A percentile compares a stretch with the other conserved stretches of the same genome.
phyloP scores from a whole-genome alignment of 2,113 vertebrate genomes.

The Boleophthalmus pectinirostris region DNA sequence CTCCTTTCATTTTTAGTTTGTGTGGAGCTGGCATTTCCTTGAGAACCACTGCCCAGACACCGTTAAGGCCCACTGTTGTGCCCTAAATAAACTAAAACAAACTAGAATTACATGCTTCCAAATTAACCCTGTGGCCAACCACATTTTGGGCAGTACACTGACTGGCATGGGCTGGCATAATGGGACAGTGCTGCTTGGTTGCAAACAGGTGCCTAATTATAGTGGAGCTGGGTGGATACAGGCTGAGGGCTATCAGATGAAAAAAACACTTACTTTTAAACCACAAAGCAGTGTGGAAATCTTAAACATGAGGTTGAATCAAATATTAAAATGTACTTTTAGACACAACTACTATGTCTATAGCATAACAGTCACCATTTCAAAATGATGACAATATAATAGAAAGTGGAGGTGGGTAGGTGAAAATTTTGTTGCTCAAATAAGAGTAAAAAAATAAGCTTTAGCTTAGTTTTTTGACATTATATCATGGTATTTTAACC shows the following conservation, averaged over 20 bases:
- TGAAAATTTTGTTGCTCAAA: too few species aligned
- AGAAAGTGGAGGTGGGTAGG: neutral
- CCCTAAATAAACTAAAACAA: slow-evolving; percentile 63
- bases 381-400: too few species aligned
- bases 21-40: slow-evolving; percentile 15
- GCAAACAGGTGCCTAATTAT: slow-evolving; percentile 72
- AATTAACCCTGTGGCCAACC: slow-evolving; percentile 61
- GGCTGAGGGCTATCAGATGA: slow-evolving; percentile 50
- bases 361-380: too few species aligned
- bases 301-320: slow-evolving; percentile 46
- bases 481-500: too few species aligned
- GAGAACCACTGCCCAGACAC: slow-evolving; percentile 37
- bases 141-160: slow-evolving; percentile 49
- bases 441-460: too few species aligned
- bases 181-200: slow-evolving; percentile 21
- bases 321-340: slow-evolving; percentile 11
- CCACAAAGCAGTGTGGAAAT: slow-evolving; percentile 40
- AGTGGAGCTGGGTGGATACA: slow-evolving; percentile 58
- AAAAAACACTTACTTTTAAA: slow-evolving; percentile 42
- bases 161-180: slow-evolving; percentile 53
- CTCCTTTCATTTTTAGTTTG: slow-evolving; percentile 32
- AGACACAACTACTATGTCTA: neutral
- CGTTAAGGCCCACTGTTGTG: slow-evolving; percentile 37
- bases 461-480: too few species aligned
- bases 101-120: slow-evolving; percentile 69